Percentiles rank a stretch among this genome's conserved stretches.
Conservation (phyloP, 2,888 invertebrate genomes). For the Venusia cambrica region DNA sequence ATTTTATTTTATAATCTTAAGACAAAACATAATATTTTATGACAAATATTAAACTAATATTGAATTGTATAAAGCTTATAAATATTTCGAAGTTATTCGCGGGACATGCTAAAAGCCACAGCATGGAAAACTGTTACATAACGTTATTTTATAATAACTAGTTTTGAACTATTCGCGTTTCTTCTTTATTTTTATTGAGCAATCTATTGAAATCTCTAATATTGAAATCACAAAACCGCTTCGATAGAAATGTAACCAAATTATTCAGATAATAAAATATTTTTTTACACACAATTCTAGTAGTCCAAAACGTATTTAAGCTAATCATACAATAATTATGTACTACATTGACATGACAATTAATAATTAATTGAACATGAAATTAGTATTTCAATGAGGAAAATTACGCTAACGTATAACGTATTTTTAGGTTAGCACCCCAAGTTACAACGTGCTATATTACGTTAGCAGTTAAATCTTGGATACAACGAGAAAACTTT, state of each 20-base stretch:
- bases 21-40: slow-evolving; percentile 6
- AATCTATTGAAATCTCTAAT: slow-evolving; percentile 20
- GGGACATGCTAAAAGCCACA: slow-evolving; percentile 13
- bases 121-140: slow-evolving; percentile 15
- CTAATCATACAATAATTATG: slow-evolving; percentile 12
- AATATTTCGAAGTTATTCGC: slow-evolving; percentile 14
- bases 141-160: slow-evolving; percentile 18
- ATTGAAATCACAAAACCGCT: slow-evolving; percentile 17
- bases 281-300: slow-evolving; percentile 5
- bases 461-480: slow-evolving; percentile 29
- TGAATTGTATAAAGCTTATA: slow-evolving; percentile 18
- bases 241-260: slow-evolving; percentile 1
- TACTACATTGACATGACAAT: too few species aligned
- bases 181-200: slow-evolving; percentile 27
- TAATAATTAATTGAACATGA: slow-evolving; percentile 1
- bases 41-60: slow-evolving; percentile 11
- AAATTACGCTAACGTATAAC: too few species aligned
- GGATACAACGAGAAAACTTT: slow-evolving; percentile 40
- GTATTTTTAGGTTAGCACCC: slow-evolving; percentile 35
- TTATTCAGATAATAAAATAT: slow-evolving; percentile 1
- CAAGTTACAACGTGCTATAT: slow-evolving; percentile 27
- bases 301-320: slow-evolving; percentile 9
- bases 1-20: slow-evolving; percentile 15
- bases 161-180: slow-evolving; percentile 16
- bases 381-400: background rate